Base-by-base conservation (phyloP, 2,888 invertebrate genomes). In the Tetragnatha montana region DNA sequence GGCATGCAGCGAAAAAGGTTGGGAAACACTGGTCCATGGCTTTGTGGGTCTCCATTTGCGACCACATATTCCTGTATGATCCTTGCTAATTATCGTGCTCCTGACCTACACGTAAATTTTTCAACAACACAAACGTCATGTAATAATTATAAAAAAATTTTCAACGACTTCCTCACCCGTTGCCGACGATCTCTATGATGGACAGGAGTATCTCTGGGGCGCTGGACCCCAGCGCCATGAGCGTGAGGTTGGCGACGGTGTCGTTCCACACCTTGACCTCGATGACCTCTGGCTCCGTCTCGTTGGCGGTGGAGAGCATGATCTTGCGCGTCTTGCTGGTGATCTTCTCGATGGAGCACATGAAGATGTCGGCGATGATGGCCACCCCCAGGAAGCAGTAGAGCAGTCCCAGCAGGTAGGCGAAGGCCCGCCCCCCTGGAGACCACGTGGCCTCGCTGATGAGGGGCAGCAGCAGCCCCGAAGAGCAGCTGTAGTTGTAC, bases 361-460 rank as follows among this genome's bases (percentile, higher is more conserved):
- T 95, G 92, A 95, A 95, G 86, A 95, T 93, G 92, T 95, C 95
- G n/a, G 95, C 95, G 22, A 95, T 94, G 91, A 95, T 95, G 87
- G 95, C 94, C 10, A 95, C 94, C 35, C 95, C 95, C 92, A 95
- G 93, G 92, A 95, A 95, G 92, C 94, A 94, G 93, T 95, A 95
- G 17, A 95, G 92, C 2, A 95, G 93, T 93, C 8, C 94, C 17
- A 94, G 73, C 10, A 95, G 92, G 92, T 95, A 95, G 21, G 95
- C 92, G 70, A 93, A 87, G 6, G 93, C 94, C 22, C 95, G 92
- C 6, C 92, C 92, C 21, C 92, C 93, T 17, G 91, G 83, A 14
- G 93, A 92, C 95, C 95, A 95, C 17, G 94, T 93, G 91, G 93
- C 93, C 92, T 95, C 94, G 84, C 93, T 94, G 86, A 94, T 92